Evolutionary conservation across 2,888 invertebrate genomes (phyloP).

Genomic region (Harpalus rubripes): DNA sequence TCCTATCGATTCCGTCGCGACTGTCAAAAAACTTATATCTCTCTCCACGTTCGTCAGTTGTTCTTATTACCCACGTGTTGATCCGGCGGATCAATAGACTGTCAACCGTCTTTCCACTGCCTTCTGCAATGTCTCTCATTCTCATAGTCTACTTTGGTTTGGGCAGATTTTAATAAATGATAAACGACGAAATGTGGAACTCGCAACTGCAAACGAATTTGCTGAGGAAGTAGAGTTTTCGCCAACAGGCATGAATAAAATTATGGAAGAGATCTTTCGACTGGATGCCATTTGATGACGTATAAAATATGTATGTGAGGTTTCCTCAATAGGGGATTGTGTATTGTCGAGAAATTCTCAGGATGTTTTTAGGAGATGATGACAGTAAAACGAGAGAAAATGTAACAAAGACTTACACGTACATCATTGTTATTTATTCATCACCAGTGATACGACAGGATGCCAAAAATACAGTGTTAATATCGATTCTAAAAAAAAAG

Average conservation of each 20-base stretch:
- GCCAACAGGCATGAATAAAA: constrained; percentile 34
- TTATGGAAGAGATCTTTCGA: constrained; percentile 32
- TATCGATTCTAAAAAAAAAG: too few species aligned
- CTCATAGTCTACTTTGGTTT: constrained; percentile 17
- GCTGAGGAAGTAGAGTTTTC: constrained; percentile 3
- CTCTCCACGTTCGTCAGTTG: constrained; percentile 37
- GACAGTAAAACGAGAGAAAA: background rate
- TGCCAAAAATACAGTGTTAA: too few species aligned
- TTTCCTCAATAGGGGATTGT: constrained; percentile 4
- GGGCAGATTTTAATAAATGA: constrained; percentile 45
- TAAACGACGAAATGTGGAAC: constrained; percentile 23
- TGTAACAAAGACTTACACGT: background rate
- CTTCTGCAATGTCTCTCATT: background rate
- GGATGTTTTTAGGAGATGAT: background rate
- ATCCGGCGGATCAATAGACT: constrained; percentile 43
- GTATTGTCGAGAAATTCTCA: background rate
- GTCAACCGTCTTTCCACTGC: constrained; percentile 12
- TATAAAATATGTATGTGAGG: constrained; percentile 25
- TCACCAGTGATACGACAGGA: too few species aligned
- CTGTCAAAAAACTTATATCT: constrained; percentile 41
- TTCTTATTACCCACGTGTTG: constrained; percentile 50
- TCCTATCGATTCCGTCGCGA: constrained; percentile 42
- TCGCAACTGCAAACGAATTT: background rate
- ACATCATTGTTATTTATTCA: background rate
- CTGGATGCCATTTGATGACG: constrained; percentile 23